Base-by-base conservation (phyloP, 2,113 vertebrate genomes). In the Collichthys lucidus region DNA sequence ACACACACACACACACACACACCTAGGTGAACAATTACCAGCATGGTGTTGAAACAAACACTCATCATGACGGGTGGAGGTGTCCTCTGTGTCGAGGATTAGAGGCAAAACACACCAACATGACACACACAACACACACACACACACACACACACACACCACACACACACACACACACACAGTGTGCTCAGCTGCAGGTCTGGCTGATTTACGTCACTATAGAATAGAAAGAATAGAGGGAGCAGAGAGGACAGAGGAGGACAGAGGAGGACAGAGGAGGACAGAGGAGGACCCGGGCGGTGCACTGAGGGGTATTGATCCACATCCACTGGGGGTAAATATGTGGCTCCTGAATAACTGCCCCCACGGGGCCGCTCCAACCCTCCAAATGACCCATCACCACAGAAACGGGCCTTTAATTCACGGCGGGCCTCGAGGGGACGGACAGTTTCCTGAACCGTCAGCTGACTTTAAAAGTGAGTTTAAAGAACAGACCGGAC, bases 151-250 rank as follows among this genome's bases (percentile, higher is more conserved):
- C 17, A 1, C 24, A 20, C 4, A 67, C 19, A 8, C 52, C 12
- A 4, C 7, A 6, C 26, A 14, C 26, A 14, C 19, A 70, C 8
- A 17, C 55, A 61, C 52, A 46, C 19, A 44, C 60, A 65, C 35
- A 31, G 72, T 62, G 80, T 80, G 42, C 73, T 80, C 86, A 87
- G 84, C 82, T 86, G 90, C 75, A 60, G 71, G 60, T 77, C 31
- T 8, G 56, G 0, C 35, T 47, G 29, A 60, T 76, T 67, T 56
- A 42, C 80, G 53, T 86, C 82, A 79, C 44, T 1, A 7, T 60
- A 62, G 59, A 55, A 47, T 5, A 69, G 68, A 66, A 12, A 67
- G 26, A 49, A 46, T 5, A 61, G 75, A 84, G 57, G 1, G 52
- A 8, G 35, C 35, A 8, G 35, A 35, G 35, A 7, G 5, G 29